Conservation (phyloP, 2,797 vertebrate species). For the Cossypha heuglini region DNA sequence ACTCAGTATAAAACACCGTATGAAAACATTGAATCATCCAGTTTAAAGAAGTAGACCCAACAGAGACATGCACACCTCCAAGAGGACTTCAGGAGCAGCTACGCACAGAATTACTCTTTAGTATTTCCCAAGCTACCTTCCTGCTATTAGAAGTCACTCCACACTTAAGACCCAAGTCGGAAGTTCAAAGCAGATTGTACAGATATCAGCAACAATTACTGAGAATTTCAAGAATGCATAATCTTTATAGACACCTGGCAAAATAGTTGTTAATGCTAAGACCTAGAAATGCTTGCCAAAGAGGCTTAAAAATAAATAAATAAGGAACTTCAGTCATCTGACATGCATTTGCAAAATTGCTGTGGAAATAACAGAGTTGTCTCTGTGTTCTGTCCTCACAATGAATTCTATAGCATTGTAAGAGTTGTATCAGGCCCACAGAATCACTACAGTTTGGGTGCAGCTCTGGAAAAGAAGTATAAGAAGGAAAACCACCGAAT, state of each 20-base stretch:
- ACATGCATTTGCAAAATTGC: slow-evolving; percentile 3
- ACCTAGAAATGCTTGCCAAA: slow-evolving; percentile 34
- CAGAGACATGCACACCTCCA: background rate
- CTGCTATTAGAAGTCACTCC: background rate
- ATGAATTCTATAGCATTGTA: background rate
- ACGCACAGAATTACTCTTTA: background rate
- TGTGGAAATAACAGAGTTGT: background rate
- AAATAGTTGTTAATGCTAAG: slow-evolving; percentile 13
- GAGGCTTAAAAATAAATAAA: slow-evolving; percentile 54
- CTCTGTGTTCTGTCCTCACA: background rate
- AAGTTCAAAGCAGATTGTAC: background rate
- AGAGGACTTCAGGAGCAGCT: background rate
- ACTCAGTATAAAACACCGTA: background rate
- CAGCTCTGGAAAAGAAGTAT: background rate
- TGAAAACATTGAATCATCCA: background rate
- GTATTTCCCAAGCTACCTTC: background rate
- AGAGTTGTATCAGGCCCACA: background rate
- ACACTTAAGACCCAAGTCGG: background rate
- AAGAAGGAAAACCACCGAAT: background rate
- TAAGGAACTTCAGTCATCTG: slow-evolving; percentile 24
- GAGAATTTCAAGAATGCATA: slow-evolving; percentile 38
- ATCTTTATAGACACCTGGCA: slow-evolving; percentile 31
- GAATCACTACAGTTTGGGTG: background rate
- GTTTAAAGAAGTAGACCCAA: background rate
- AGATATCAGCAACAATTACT: background rate